phyloP scores from a whole-genome alignment of 2,797 vertebrate species.

The Naso thynnoides region DNA sequence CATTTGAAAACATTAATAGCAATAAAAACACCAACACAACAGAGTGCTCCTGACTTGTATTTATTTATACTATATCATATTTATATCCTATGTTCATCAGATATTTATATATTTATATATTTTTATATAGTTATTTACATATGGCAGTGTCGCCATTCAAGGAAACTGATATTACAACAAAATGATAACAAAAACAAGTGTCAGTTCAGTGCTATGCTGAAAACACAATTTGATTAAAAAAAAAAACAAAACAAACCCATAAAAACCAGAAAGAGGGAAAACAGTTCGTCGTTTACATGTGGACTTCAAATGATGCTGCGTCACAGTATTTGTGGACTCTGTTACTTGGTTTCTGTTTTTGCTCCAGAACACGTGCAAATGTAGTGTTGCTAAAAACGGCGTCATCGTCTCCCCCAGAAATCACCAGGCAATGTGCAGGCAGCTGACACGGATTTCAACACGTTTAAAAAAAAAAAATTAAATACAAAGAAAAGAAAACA shows the following conservation, averaged over 20 bases:
- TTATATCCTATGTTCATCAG: conserved; percentile 78
- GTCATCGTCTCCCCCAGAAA: conserved; percentile 36
- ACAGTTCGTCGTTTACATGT: conserved; percentile 33
- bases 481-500: conserved; percentile 42
- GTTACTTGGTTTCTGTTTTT: conserved; percentile 39
- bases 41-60: conserved; percentile 56
- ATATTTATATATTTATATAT: conserved; percentile 76
- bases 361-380: conserved; percentile 73
- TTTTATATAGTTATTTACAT: conserved; percentile 83
- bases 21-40: conserved; percentile 36
- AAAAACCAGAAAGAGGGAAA: conserved; percentile 42
- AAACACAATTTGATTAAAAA: conserved; percentile 54
- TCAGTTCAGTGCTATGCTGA: conserved; percentile 74
- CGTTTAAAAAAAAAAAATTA: neutral
- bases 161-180: conserved; percentile 74
- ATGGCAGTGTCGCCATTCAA: conserved; percentile 76
- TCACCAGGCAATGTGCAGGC: conserved; percentile 45
- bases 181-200: conserved; percentile 64
- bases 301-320: conserved; percentile 24
- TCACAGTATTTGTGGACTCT: conserved; percentile 14
- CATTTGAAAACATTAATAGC: neutral
- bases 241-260: conserved; percentile 6
- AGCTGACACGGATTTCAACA: conserved; percentile 11
- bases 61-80: conserved; percentile 84
- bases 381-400: conserved; percentile 64